Evolutionary conservation across 2,797 vertebrate species (phyloP), one percentile per base, ranked within the genome.

Genomic region (Mergus octosetaceus): DNA sequence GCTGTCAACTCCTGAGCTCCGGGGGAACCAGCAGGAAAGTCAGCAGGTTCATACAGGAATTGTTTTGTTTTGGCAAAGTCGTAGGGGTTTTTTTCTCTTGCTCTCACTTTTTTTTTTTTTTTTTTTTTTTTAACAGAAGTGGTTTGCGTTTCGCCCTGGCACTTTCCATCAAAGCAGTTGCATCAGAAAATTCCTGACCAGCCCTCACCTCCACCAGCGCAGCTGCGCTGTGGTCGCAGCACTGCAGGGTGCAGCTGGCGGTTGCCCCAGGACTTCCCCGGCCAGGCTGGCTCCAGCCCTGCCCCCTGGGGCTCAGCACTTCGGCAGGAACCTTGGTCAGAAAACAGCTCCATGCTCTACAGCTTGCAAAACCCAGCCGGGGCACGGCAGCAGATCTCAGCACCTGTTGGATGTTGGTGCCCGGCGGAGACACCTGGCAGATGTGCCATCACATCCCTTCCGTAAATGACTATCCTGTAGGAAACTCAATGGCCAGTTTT

Each of bases 101-200:
- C 38, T 66, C 28, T 66, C 34, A 27, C 25, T 21, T 20, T 13
- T 27, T 38, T 15, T 39, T 20, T n/a, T 38, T 22, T 17, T 60
- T 75, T 43, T 51, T 38, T 58, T 45, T 47, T 25, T 39, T 21
- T 27, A 0, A 69, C 68, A 95, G 68, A 94, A 89, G 77, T 51
- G 69, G 90, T 92, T 96, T 85, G 54, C 2, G 0, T 93, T 95
- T 89, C 9, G 0, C 60, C 87, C 85, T 93, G 90, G 92, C 90
- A 89, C 92, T 87, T 96, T 80, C 69, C 90, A 83, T 92, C 87
- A 89, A 93, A 97, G 95, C 41, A 83, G 58, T 93, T 96, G 95
- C 94, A 95, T 95, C 93, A 97, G 96, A 95, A 97, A 95, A 96
- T 94, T 95, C 92, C 89, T 93, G 84, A 82, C 90, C 90, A 71